Base-by-base conservation (phyloP, 2,888 invertebrate species). In the Koerneria pararmatus region DNA sequence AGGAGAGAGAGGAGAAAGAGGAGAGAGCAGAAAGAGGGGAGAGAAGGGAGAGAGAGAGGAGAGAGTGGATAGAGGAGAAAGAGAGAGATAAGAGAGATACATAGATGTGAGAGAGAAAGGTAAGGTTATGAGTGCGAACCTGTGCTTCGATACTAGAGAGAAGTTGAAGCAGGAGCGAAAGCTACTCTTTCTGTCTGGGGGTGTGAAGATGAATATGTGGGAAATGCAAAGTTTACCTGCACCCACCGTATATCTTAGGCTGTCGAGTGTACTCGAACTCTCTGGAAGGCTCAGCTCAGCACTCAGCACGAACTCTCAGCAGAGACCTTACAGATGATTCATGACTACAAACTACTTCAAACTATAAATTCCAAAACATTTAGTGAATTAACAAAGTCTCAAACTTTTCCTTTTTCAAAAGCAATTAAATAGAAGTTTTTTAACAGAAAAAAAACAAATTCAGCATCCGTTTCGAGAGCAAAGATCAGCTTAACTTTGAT, bases 11-110 rank as follows among this genome's bases (percentile, higher is more conserved):
- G 3, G 54, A 34, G 19, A 27, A 29, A 22, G 31, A 29, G 31
- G 34, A 46, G 27, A 41, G 19, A 41, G 41, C 29, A 11, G 58
- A 58, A 32, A n/a, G 11, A 41, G 46, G 11, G n/a, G n/a, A 15
- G 15, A 32, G 32, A 60, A 35, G 46, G 60, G 49, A 35, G 37
- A 60, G 60, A n/a, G n/a, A 60, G 48, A 31, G 32, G 32, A 60
- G 46, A 31, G 60, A 32, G 37, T 34, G 60, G 60, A 48, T 32
- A 48, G 8, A 24, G 37, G 48, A 60, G 37, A 48, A 49, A 32
- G 31, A 8, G 32, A 48, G n/a, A n/a, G n/a, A n/a, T n/a, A n/a
- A n/a, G n/a, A n/a, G n/a, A n/a, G n/a, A n/a, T n/a, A n/a, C n/a
- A n/a, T n/a, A n/a, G n/a, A n/a, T n/a, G n/a, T n/a, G n/a, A n/a